phyloP scores from a whole-genome alignment of 2,797 vertebrate genomes.

The Cephalopachus bancanus region DNA sequence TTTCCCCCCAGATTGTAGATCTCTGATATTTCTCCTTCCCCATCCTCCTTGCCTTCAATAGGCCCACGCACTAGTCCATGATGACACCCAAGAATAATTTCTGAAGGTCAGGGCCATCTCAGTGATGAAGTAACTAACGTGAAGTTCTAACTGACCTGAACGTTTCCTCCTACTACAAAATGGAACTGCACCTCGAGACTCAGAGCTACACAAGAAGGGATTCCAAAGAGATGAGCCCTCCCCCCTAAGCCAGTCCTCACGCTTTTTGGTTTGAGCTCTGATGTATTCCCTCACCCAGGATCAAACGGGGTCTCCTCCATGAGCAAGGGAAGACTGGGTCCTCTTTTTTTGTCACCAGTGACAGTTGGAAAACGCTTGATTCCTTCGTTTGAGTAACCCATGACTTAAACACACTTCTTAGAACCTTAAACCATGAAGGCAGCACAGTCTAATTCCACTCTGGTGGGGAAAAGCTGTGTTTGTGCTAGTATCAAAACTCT shows the following conservation, averaged over 20 bases:
- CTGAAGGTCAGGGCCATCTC: not conserved
- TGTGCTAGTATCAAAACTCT: not conserved
- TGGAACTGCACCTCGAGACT: not conserved
- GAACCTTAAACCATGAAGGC: not conserved
- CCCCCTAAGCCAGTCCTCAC: rapidly evolving
- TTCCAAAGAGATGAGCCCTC: not conserved
- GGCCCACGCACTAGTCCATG: too few relatives aligned
- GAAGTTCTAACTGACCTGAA: not conserved
- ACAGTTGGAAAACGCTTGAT: not conserved
- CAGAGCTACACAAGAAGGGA: not conserved
- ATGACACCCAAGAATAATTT: not conserved
- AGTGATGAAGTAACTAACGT: not conserved
- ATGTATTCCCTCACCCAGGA: rapidly evolving
- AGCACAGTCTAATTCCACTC: not conserved
- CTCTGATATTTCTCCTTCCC: too few relatives aligned
- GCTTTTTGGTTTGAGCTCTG: not conserved
- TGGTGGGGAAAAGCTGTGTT: not conserved
- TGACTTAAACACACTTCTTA: not conserved
- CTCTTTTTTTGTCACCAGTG: not conserved
- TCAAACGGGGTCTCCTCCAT: too few relatives aligned
- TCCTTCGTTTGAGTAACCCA: not conserved
- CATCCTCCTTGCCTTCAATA: not conserved
- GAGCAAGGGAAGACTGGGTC: rapidly evolving
- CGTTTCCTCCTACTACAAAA: not conserved
- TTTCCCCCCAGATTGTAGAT: not conserved